Percentiles rank a stretch among this genome's conserved stretches.
phyloP scores from a whole-genome alignment of 2,888 invertebrate genomes.

The Drosophila lacicola region DNA sequence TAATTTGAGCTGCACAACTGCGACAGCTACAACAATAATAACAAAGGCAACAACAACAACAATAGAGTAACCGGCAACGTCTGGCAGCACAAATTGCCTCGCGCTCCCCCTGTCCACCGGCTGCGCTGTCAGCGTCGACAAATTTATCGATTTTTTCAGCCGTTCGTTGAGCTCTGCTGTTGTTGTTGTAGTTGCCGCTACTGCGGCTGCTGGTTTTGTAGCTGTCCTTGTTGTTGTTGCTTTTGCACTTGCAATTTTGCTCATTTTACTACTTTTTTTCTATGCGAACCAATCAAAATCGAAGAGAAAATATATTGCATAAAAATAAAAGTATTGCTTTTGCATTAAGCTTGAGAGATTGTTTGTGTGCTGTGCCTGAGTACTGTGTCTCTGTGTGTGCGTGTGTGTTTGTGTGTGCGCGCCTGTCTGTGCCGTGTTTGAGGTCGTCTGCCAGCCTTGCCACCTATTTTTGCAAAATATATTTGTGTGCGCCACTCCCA shows the following conservation, averaged over 20 bases:
- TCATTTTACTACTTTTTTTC: conserved; percentile 44
- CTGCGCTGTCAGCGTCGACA: conserved; percentile 58
- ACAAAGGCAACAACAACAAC: conserved; percentile 20
- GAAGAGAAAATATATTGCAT: conserved; percentile 32
- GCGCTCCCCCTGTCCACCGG: conserved; percentile 11
- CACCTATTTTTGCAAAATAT: conserved; percentile 43
- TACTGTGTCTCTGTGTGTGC: not conserved
- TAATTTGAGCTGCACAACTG: conserved; percentile 30
- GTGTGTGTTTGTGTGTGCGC: conserved; percentile 18
- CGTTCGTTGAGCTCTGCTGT: conserved; percentile 28
- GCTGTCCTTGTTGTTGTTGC: conserved; percentile 13
- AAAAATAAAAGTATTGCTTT: conserved; percentile 43
- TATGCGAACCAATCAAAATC: conserved; percentile 38
- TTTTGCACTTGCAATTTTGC: conserved; percentile 22
- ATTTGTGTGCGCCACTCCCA: conserved; percentile 48
- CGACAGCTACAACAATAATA: conserved; percentile 29
- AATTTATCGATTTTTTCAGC: conserved; percentile 74
- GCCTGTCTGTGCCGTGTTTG: conserved; percentile 45
- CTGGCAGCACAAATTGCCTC: conserved; percentile 37
- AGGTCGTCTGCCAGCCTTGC: conserved; percentile 64
- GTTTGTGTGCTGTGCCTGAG: conserved; percentile 26
- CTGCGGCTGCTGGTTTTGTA: conserved; percentile 10
- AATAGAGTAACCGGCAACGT: conserved; percentile 50
- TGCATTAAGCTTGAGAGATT: conserved; percentile 40
- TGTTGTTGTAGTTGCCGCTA: conserved; percentile 26